These are phyloP conservation scores for Symphodus melops DNA, from an alignment of 2,113 vertebrate genomes.

Conservation along the genomic window DNA sequence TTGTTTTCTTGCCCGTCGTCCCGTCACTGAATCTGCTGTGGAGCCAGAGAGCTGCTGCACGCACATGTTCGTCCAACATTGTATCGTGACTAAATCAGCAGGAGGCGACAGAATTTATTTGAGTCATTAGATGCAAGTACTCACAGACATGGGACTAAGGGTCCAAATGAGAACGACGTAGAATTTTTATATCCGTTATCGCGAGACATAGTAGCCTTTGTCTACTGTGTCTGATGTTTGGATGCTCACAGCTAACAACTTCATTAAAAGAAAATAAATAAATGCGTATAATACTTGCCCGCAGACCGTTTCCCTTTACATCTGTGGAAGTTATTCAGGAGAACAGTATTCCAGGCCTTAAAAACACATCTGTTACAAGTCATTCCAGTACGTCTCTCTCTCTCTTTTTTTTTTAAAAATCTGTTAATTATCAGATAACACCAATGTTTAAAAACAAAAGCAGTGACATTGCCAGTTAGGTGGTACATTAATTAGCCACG, in stretches of 20 bases:
- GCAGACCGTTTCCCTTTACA: not conserved
- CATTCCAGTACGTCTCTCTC: no score
- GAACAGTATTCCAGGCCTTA: no score
- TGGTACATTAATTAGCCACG: not conserved
- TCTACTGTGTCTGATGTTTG: no score
- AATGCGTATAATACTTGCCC: no score
- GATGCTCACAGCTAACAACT: no score
- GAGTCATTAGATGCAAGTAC: conserved; percentile 17
- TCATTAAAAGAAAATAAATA: no score
- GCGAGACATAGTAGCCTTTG: no score
- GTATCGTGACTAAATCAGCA: conserved; percentile 7
- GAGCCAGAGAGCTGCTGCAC: not conserved
- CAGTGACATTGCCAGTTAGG: not conserved
- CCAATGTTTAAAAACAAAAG: not conserved
- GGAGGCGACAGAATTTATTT: conserved; percentile 21
- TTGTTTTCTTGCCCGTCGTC: not conserved
- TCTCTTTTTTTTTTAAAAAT: no score
- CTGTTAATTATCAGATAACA: no score
- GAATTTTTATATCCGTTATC: not conserved
- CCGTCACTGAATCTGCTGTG: conserved; percentile 8
- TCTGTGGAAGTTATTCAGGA: no score
- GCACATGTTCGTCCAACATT: not conserved
- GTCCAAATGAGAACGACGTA: not conserved
- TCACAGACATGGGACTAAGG: not conserved
- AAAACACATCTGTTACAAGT: no score